Evolutionary conservation across 2,888 invertebrate species (phyloP).

Genomic region (Bombyx huttoni): DNA sequence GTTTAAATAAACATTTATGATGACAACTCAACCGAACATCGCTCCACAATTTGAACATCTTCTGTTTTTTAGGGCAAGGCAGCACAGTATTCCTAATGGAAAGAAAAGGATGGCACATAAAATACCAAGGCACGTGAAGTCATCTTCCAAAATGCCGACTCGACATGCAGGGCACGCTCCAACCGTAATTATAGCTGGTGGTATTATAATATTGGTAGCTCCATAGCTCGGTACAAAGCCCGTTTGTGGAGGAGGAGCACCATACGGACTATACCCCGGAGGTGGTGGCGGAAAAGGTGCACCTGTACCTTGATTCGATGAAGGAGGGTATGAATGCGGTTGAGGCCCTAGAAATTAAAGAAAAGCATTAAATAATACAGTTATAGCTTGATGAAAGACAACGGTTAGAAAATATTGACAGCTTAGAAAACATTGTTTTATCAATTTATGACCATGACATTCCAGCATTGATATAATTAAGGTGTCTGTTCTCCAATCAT

Average conservation of each 20-base stretch:
- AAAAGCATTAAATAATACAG: no score
- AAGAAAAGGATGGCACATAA: slow-evolving; percentile 89
- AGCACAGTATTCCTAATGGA: slow-evolving; percentile 89
- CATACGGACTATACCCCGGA: slow-evolving; percentile 70
- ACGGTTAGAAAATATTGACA: no score
- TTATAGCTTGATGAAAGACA: no score
- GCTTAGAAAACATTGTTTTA: no score
- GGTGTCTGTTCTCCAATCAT: no score
- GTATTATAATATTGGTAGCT: slow-evolving; percentile 75
- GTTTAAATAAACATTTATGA: neutral
- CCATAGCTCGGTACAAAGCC: slow-evolving; percentile 74
- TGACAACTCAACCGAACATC: slow-evolving; percentile 74
- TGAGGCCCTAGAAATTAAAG: slow-evolving; percentile 22
- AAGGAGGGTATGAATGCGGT: slow-evolving; percentile 15
- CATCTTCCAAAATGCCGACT: slow-evolving; percentile 89
- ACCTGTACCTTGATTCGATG: slow-evolving; percentile 17
- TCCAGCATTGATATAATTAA: no score
- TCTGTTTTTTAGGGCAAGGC: slow-evolving; percentile 85
- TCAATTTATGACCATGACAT: no score
- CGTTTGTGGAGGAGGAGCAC: slow-evolving; percentile 39
- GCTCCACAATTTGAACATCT: slow-evolving; percentile 92
- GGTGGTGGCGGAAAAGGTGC: slow-evolving; percentile 61
- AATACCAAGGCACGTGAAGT: slow-evolving; percentile 87
- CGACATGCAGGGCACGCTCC: slow-evolving; percentile 92
- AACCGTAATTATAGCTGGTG: slow-evolving; percentile 84